Evolutionary conservation across 1,140 invertebrate genomes (phyloP), one percentile per base, ranked within the genome.

Genomic region (Brachionus rubens): DNA sequence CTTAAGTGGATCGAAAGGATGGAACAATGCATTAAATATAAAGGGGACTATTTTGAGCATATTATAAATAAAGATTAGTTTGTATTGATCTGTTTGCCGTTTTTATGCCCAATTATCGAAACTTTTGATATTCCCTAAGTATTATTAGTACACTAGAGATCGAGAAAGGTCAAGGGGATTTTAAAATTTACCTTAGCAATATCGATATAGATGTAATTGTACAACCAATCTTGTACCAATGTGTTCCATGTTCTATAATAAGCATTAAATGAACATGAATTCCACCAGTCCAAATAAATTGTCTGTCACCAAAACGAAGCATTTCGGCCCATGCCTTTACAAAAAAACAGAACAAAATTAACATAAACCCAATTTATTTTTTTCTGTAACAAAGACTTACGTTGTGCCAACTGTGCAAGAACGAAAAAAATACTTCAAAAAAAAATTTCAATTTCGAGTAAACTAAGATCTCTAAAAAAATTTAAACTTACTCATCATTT

Each of bases 241-340:
- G 91, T 87, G 81, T 98, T 98, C 94, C 95, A 98, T 4, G 90
- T 91, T 54, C 77, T 88, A 81, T 94, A 97, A 81, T 91, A 98
- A 5, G 85, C 87, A 0, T 88, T 88, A 81, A 91, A 96, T 1
- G 89, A 89, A 2, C 89, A 89, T 5, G 89, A 89, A 54, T 92
- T 95, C 95, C 95, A 98, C 95, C 94, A 98, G 80, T 96, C 93
- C 80, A 84, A 85, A 77, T 86, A 86, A 79, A 85, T 62, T 84
- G 79, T 43, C 92, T 86, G 82, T 96, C 93, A 3, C 89, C 91
- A 84, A 96, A 96, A 54, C 86, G 87, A 12, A 94, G 80, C 82
- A 95, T 87, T 84, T 96, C 93, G 2, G 92, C 91, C 80, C 90
- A 91, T 10, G 91, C 90, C 67, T 70, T 47, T 41, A n/a, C 12